Conservation (phyloP, 2,113 vertebrate species). For the Carassius carassius region DNA sequence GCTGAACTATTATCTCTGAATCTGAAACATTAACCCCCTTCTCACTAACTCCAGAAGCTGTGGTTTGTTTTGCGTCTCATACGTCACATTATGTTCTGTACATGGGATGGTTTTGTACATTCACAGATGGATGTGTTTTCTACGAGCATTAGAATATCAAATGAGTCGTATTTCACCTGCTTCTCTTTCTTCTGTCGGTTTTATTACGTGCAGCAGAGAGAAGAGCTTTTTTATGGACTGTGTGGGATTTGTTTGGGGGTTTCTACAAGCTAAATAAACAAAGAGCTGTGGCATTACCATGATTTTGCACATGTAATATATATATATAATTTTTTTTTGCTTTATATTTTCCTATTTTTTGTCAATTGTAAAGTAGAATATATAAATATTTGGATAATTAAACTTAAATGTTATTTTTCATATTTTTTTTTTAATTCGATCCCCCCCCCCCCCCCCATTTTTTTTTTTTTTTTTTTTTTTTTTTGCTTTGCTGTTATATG, state of each 20-base stretch:
- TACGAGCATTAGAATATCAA: not conserved
- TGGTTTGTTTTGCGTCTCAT: no score
- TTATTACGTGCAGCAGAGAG: conserved; percentile 18
- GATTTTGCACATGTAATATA: not conserved
- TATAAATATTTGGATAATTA: no score
- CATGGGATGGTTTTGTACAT: not conserved
- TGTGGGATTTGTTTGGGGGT: conserved; percentile 57
- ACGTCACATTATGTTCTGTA: not conserved
- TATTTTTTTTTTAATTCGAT: no score
- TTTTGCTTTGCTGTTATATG: no score
- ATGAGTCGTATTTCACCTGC: not conserved
- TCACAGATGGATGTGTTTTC: not conserved
- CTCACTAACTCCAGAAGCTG: not conserved
- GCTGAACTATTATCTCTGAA: not conserved
- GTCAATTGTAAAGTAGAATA: no score
- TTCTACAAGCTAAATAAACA: not conserved
- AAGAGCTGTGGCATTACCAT: not conserved
- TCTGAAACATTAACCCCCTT: not conserved
- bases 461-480: no score
- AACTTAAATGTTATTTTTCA: no score
- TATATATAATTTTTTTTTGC: no score
- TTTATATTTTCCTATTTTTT: no score
- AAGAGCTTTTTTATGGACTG: conserved; percentile 42
- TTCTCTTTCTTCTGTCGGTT: not conserved
- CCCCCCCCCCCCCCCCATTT: no score